Conservation (phyloP, 2,797 vertebrate species). For the Crossoptilon crossoptilon region DNA sequence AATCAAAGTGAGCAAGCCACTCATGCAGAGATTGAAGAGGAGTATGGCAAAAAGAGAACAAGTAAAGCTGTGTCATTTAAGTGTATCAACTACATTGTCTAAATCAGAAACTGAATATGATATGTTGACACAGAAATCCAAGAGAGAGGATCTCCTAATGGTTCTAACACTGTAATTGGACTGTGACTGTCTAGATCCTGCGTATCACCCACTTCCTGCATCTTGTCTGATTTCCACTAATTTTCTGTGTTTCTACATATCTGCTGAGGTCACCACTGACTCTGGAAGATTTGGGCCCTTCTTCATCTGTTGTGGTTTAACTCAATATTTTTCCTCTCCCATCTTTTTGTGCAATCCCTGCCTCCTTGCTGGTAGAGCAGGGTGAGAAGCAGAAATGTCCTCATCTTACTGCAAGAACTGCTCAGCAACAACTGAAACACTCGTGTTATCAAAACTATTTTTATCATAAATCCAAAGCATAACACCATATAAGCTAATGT, state of each 20-base stretch:
- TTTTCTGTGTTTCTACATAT: neutral
- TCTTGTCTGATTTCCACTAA: neutral
- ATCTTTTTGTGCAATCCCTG: neutral
- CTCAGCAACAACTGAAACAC: neutral
- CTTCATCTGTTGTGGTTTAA: neutral
- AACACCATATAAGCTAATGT: neutral
- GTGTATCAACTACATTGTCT: neutral
- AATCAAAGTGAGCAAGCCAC: neutral
- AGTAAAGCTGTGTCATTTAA: neutral
- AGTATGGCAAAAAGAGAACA: neutral
- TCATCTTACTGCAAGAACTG: neutral
- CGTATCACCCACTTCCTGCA: neutral
- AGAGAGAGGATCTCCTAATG: accelerated
- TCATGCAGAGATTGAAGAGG: neutral
- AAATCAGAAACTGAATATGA: neutral
- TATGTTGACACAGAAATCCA: neutral
- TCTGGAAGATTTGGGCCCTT: neutral
- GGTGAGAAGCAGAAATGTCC: neutral
- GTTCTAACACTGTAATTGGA: neutral
- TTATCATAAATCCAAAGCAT: neutral
- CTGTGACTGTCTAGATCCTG: neutral
- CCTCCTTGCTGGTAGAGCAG: neutral
- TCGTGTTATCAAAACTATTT: neutral
- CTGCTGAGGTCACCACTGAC: neutral
- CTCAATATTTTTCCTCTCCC: neutral